Percentiles rank a stretch among this genome's conserved stretches.
These are phyloP conservation scores for Leptatherina wallacei DNA, from an alignment of 2,797 vertebrate species.

Conservation along the genomic window DNA sequence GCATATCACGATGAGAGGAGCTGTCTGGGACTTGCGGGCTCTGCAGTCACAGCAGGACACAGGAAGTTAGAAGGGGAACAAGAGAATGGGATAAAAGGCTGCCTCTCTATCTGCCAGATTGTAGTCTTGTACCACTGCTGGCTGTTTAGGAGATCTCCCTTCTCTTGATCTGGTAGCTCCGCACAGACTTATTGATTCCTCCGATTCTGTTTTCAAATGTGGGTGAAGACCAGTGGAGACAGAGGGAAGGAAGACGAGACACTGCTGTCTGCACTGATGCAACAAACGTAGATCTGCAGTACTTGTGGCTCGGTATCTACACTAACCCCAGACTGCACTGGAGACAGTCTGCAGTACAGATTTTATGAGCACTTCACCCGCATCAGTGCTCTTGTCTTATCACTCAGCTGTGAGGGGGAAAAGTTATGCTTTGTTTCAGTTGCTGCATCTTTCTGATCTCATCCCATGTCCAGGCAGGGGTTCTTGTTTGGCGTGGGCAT, in stretches of 20 bases:
- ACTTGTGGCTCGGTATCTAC: conserved; percentile 72
- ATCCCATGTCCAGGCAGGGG: conserved; percentile 42
- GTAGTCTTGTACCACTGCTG: conserved; percentile 54
- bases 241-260: conserved; percentile 74
- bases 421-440: conserved; percentile 70
- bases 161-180: conserved; percentile 58
- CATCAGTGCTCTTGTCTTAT: conserved; percentile 75
- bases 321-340: conserved; percentile 80
- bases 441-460: conserved; percentile 54
- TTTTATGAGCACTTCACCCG: conserved; percentile 80
- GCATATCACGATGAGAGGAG: conserved; percentile 62
- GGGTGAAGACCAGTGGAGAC: conserved; percentile 78
- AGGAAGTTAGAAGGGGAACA: conserved; percentile 49
- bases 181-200: conserved; percentile 72
- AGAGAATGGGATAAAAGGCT: conserved; percentile 55
- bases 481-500: conserved; percentile 41
- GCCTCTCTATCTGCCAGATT: conserved; percentile 55
- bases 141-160: conserved; percentile 35
- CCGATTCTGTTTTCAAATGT: conserved; percentile 67
- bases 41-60: conserved; percentile 61
- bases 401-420: conserved; percentile 62
- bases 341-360: conserved; percentile 82
- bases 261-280: conserved; percentile 80
- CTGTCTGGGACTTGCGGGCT: conserved; percentile 62
- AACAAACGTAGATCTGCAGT: conserved; percentile 62